Base-by-base conservation (phyloP, 1,140 invertebrate genomes). In the Penaeus vannamei region DNA sequence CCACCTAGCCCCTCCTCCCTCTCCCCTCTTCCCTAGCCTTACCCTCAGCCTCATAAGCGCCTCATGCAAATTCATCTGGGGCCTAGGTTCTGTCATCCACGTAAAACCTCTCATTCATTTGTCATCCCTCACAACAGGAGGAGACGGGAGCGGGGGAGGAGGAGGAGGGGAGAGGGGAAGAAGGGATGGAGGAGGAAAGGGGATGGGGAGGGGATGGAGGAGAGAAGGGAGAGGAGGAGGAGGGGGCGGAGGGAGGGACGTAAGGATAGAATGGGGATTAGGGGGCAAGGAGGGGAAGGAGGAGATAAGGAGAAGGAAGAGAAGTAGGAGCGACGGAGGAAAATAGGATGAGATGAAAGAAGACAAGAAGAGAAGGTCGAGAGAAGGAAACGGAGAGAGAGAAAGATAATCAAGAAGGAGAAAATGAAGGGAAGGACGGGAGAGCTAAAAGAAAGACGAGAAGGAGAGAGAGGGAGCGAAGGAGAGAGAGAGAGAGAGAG, bases 21-120 rank as follows among this genome's bases (percentile, higher is more conserved):
- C 22, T 60, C n/a, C 23, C 85, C 29, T 32, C 19, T 26, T 62
- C 32, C 60, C 61, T n/a, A 26, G 23, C 62, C 61, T 42, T 17
- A 53, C 53, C 53, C 53, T 53, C 53, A 53, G 66, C 81, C 81
- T 88, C 81, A 83, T 84, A 88, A 84, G 60, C 82, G 53, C 23
- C 66, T 84, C 66, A 85, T 89, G 87, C 83, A 89, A 89, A 89
- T 89, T 46, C 86, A 23, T 79, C 69, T 36, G 46, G 60, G 72
- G 82, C 72, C 72, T 85, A 72, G 84, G 87, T 81, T 85, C 59
- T 66, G 81, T 89, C 87, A 89, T 89, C 87, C 87, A 62, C 26
- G 36, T 85, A 85, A 89, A 81, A 89, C 87, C 87, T 23, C 87
- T 89, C 82, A 84, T 89, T 84, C 87, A 89, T 89, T 89, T 89